phyloP scores from a whole-genome alignment of 1,140 invertebrate species.

The Ceratosolen fusciceps region DNA sequence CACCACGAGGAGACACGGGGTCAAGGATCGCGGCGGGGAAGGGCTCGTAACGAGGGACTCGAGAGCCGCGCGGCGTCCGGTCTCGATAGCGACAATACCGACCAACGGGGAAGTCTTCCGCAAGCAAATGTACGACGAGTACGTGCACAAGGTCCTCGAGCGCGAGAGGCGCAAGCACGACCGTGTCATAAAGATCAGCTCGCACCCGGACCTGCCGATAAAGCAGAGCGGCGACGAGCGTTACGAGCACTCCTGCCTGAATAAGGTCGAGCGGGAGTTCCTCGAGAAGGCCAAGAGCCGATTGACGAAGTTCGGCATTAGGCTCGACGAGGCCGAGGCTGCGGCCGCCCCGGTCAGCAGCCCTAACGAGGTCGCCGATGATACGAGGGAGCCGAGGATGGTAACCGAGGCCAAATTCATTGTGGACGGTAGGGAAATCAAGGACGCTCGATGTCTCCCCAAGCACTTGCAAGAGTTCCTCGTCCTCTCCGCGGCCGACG shows the following conservation, averaged over 20 bases:
- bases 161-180: conserved; percentile 83
- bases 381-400: conserved; percentile 42
- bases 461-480: conserved; percentile 82
- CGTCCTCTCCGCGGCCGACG: conserved; percentile 60
- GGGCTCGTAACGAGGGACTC: background rate
- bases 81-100: conserved; percentile 64
- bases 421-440: conserved; percentile 75
- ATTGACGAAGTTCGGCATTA: conserved; percentile 75
- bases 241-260: conserved; percentile 63
- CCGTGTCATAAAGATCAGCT: conserved; percentile 82
- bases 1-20: background rate
- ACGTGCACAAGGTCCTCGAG: conserved; percentile 82
- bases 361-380: conserved; percentile 53
- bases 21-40: background rate
- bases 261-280: conserved; percentile 80
- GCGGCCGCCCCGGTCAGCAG: conserved; percentile 68
- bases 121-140: conserved; percentile 86
- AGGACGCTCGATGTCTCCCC: conserved; percentile 77
- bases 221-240: conserved; percentile 38
- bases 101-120: conserved; percentile 78
- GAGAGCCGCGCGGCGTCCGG: conserved; percentile 50
- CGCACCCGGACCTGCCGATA: conserved; percentile 57
- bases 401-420: conserved; percentile 70
- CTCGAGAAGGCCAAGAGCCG: conserved; percentile 78
- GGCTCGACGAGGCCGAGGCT: conserved; percentile 71